Percentiles rank a stretch among this genome's conserved stretches.
Evolutionary conservation across 2,113 vertebrate species (phyloP).

Genomic region (Ochotona princeps): DNA sequence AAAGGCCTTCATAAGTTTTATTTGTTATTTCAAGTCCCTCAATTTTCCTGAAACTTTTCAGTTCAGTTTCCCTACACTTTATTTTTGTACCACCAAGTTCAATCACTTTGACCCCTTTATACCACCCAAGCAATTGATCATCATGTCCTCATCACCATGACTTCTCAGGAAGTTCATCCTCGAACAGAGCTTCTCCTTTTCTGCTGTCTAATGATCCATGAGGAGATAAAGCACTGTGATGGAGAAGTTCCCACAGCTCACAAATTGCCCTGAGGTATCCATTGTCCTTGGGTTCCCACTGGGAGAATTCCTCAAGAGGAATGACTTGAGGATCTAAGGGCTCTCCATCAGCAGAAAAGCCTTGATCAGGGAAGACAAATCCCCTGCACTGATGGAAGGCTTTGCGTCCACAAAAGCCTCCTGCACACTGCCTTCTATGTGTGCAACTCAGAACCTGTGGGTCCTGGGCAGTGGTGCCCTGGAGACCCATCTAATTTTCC

Average conservation of each 20-base stretch:
- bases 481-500: neutral
- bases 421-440: neutral
- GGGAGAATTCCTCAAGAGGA: neutral
- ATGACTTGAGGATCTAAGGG: neutral
- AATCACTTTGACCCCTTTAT: neutral
- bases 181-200: slow-evolving; percentile 1
- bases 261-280: slow-evolving; percentile 6
- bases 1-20: slow-evolving; percentile 17
- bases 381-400: neutral
- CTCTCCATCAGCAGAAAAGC: neutral
- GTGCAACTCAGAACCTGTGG: neutral
- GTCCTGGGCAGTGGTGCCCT: neutral
- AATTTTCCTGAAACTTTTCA: neutral
- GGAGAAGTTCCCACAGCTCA: neutral
- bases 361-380: neutral
- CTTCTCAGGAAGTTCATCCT: neutral
- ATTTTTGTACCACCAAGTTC: slow-evolving; percentile 32
- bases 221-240: slow-evolving; percentile 10
- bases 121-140: slow-evolving; percentile 47
- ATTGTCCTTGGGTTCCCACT: neutral
- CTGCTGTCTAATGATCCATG: slow-evolving; percentile 53
- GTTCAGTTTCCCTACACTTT: slow-evolving; percentile 2
- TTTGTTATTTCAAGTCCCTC: neutral
- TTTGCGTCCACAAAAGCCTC: neutral
- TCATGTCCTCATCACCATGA: neutral